Base-by-base conservation (phyloP, 2,888 invertebrate species). In the Resseliella maxima region DNA sequence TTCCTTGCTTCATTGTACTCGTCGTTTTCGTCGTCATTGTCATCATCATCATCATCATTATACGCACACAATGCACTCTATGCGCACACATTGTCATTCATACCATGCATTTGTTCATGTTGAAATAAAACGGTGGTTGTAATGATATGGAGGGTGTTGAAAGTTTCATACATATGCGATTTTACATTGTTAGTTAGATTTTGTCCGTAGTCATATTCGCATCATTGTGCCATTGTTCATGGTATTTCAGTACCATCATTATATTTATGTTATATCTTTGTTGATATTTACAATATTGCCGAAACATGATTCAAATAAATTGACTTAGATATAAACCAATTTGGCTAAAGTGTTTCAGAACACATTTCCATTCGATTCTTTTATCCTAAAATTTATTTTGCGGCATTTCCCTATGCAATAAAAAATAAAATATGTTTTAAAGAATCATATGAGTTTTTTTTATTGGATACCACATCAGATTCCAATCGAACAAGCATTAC, bases 291-390 rank as follows among this genome's bases (percentile, higher is more conserved):
- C 38, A 38, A 38, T 83, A 83, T 38, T 38, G 36, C 38, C 38
- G 38, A 83, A 24, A 83, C 38, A 83, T 38, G 38, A 83, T 38
- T 83, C 83, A 83, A 83, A 83, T 83, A 83, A 83, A 83, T 83
- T 38, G 83, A 83, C 83, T 83, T 24, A 83, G 38, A 83, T 38
- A 83, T 83, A 83, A 83, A 83, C 83, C 83, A 83, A 83, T 83
- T 38, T 72, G 72, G 72, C 83, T 38, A 38, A 83, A 81, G 24
- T 72, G 31, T 35, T 15, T 3, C 12, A 83, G 38, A 36, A n/a
- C 83, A 38, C 83, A 83, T 83, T 81, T 36, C 15, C 36, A 21
- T 64, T 31, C 1, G 18, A 35, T 1, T 81, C 36, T 81, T 81
- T 38, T 83, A 38, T 38, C 38, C 38, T 15, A 81, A 10, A 36